Evolutionary conservation across 2,113 vertebrate genomes (phyloP).

Genomic region (Embiotoca jacksoni): DNA sequence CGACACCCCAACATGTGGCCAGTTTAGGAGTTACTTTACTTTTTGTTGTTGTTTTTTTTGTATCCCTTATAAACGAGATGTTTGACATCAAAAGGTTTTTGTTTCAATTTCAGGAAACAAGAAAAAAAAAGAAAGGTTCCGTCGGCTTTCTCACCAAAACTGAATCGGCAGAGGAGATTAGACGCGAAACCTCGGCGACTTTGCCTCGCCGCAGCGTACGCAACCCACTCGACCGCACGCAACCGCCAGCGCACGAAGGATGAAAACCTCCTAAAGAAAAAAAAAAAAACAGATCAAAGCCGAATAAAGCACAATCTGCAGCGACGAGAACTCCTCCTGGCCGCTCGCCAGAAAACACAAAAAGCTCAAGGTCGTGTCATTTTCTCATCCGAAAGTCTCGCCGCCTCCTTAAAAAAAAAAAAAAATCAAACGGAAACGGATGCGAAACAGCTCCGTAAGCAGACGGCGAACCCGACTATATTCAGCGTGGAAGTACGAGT

Average conservation of each 20-base stretch:
- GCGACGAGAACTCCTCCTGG: slow-evolving; percentile 50
- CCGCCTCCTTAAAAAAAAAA: slow-evolving; percentile 58
- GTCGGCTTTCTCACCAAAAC: too few species aligned
- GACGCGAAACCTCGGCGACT: too few species aligned
- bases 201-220: too few species aligned
- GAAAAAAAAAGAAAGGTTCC: too few species aligned
- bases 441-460: slow-evolving; percentile 43
- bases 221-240: too few species aligned
- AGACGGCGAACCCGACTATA: slow-evolving; percentile 46
- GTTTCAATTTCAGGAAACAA: too few species aligned
- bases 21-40: too few species aligned
- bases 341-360: slow-evolving; percentile 67
- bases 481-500: slow-evolving; percentile 12
- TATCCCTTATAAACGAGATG: too few species aligned
- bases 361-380: slow-evolving; percentile 75
- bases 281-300: slow-evolving; percentile 13
- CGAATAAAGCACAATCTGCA: slow-evolving; percentile 46
- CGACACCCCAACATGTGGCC: too few species aligned
- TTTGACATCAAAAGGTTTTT: too few species aligned
- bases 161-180: too few species aligned
- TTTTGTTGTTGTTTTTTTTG: too few species aligned
- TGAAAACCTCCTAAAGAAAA: neutral
- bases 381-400: slow-evolving; percentile 59
- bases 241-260: neutral
- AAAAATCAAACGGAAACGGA: slow-evolving; percentile 66